phyloP scores from a whole-genome alignment of 2,888 invertebrate species.

The Xanthia icteritia region DNA sequence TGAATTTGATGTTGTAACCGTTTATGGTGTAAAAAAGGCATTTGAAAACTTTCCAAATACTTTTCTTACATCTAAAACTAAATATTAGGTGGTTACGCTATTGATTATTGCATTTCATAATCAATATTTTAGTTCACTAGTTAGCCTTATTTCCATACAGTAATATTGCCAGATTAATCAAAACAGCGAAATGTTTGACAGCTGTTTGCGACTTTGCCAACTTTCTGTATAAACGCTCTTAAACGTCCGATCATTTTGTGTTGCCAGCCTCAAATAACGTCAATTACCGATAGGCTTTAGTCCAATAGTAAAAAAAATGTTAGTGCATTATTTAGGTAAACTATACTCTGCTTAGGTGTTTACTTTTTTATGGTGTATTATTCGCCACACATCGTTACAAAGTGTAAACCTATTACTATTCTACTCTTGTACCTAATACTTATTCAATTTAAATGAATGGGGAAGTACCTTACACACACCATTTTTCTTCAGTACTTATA shows the following conservation, averaged over 20 bases:
- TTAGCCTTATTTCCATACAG: no score
- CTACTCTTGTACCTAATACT: slow-evolving; percentile 17
- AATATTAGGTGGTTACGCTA: no score
- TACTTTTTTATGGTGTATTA: background rate
- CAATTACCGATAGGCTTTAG: background rate
- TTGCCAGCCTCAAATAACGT: background rate
- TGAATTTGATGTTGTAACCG: no score
- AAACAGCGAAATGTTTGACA: background rate
- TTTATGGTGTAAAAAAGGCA: no score
- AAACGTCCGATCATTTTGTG: slow-evolving; percentile 12
- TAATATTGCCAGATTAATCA: background rate
- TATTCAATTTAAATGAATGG: slow-evolving; percentile 9
- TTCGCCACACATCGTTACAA: background rate
- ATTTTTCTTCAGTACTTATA: slow-evolving; percentile 46
- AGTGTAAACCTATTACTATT: background rate
- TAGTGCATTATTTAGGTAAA: slow-evolving; percentile 11
- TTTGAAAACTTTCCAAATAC: no score
- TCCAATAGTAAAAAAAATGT: background rate
- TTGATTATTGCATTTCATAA: no score
- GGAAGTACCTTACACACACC: background rate
- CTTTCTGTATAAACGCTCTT: background rate
- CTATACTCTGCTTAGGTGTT: background rate
- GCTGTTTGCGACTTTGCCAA: background rate
- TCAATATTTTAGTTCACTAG: no score
- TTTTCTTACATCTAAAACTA: no score